phyloP scores from a whole-genome alignment of 2,888 invertebrate genomes.

The Lasioglossum figueresi region DNA sequence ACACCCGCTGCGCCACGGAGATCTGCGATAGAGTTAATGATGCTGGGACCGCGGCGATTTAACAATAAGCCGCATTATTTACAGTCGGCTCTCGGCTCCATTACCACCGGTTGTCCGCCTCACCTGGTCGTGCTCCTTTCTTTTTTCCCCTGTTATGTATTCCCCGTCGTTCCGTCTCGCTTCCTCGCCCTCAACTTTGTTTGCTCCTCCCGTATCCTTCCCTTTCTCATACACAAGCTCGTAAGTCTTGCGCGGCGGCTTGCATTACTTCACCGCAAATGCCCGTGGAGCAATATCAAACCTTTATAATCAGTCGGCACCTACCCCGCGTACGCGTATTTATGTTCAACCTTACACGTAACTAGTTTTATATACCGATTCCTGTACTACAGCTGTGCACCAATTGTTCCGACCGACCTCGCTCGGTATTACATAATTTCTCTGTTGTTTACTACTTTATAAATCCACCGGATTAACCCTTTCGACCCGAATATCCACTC shows the following conservation, averaged over 20 bases:
- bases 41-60: conserved; percentile 77
- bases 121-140: conserved; percentile 64
- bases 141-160: conserved; percentile 28
- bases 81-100: conserved; percentile 74
- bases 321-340: conserved; percentile 64
- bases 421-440: not conserved
- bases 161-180: conserved; percentile 11
- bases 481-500: not conserved
- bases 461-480: not conserved
- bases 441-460: not conserved
- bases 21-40: conserved; percentile 83
- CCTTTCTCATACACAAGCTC: conserved; percentile 33
- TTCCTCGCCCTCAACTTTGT: not conserved
- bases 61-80: conserved; percentile 82
- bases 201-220: conserved; percentile 20
- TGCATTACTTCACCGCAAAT: conserved; percentile 67
- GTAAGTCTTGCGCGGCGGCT: conserved; percentile 60
- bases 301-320: conserved; percentile 73
- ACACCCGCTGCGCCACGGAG: conserved; percentile 81
- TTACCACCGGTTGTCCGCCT: conserved; percentile 73
- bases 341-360: conserved; percentile 43
- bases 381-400: not conserved
- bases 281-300: conserved; percentile 67
- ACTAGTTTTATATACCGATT: conserved; percentile 10
- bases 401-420: not conserved